These are phyloP conservation scores for Hymenochirus boettgeri DNA, from an alignment of 2,113 vertebrate species.

Conservation along the genomic window DNA sequence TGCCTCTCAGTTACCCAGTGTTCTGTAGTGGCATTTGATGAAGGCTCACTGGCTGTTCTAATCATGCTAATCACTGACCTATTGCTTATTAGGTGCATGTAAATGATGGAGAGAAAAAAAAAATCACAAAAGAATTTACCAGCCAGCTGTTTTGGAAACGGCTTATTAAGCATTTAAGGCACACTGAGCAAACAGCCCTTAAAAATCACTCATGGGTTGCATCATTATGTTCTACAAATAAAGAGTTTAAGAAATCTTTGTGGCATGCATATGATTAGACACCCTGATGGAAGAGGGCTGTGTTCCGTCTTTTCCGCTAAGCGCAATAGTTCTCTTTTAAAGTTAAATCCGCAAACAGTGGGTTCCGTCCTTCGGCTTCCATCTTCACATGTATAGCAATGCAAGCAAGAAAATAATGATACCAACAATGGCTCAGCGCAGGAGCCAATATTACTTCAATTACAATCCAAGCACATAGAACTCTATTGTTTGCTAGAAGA, in stretches of 20 bases:
- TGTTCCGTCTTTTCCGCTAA: conserved; percentile 20
- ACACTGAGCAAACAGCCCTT: conserved; percentile 8
- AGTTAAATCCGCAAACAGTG: conserved; percentile 20
- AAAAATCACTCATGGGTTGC: conserved; percentile 13
- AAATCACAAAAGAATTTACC: conserved; percentile 2
- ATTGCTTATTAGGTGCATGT: conserved; percentile 19
- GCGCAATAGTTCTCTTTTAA: conserved; percentile 29
- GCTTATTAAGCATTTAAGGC: conserved; percentile 24
- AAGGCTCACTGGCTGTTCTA: conserved; percentile 13
- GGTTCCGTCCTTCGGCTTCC: conserved; percentile 19
- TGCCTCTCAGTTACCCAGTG: no score
- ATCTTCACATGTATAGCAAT: conserved; percentile 31
- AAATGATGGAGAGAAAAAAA: conserved; percentile 18
- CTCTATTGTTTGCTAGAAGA: conserved; percentile 32
- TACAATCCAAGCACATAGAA: conserved; percentile 22
- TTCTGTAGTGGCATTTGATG: conserved; percentile 2
- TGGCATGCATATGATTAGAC: conserved; percentile 28
- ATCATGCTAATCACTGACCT: conserved; percentile 34
- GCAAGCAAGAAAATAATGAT: conserved; percentile 17
- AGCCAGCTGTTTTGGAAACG: conserved; percentile 21
- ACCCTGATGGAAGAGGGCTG: conserved; percentile 1
- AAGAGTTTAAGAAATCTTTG: conserved; percentile 9
- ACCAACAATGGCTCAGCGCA: conserved; percentile 32
- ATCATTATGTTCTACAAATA: conserved; percentile 22
- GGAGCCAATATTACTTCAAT: conserved; percentile 33